Percentiles rank a stretch among this genome's conserved stretches.
phyloP scores from a whole-genome alignment of 2,888 invertebrate species.

The Lasioglossum oenotherae region DNA sequence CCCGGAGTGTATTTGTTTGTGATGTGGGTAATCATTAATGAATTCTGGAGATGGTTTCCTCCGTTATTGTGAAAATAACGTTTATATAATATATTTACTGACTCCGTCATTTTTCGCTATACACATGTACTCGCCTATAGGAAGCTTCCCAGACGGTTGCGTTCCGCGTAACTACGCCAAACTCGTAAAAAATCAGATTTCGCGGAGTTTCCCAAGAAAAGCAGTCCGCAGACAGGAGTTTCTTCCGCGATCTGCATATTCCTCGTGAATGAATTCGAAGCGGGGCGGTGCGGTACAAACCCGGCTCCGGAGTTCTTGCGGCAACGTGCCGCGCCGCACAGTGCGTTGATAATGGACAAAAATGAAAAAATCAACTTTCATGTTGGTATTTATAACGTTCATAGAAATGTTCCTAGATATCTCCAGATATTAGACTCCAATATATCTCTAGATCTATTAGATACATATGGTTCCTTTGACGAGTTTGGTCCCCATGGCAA shows the following conservation, averaged over 20 bases:
- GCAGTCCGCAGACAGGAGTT: slow-evolving; percentile 20
- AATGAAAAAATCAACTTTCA: too few relatives aligned
- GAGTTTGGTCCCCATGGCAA: too few relatives aligned
- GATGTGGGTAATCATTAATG: background rate
- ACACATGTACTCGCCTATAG: background rate
- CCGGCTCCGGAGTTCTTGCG: background rate
- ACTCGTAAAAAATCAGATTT: slow-evolving; percentile 48
- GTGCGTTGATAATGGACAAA: background rate
- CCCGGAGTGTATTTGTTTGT: background rate
- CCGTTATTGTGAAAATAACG: background rate
- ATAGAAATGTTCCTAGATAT: background rate
- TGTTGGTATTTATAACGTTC: too few relatives aligned
- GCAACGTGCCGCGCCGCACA: background rate
- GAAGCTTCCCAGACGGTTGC: background rate
- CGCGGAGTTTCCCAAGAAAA: slow-evolving; percentile 28
- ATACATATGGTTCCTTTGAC: too few relatives aligned
- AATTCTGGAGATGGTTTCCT: background rate
- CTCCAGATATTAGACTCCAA: too few relatives aligned
- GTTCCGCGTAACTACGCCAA: slow-evolving; percentile 8
- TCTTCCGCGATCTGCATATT: slow-evolving; percentile 43
- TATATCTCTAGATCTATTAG: too few relatives aligned
- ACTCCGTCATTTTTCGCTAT: background rate
- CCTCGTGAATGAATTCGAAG: slow-evolving; percentile 37
- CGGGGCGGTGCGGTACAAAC: background rate
- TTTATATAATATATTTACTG: background rate